Evolutionary conservation across 1,140 invertebrate genomes (phyloP).

Genomic region (Drosophila pseudoananassae): DNA sequence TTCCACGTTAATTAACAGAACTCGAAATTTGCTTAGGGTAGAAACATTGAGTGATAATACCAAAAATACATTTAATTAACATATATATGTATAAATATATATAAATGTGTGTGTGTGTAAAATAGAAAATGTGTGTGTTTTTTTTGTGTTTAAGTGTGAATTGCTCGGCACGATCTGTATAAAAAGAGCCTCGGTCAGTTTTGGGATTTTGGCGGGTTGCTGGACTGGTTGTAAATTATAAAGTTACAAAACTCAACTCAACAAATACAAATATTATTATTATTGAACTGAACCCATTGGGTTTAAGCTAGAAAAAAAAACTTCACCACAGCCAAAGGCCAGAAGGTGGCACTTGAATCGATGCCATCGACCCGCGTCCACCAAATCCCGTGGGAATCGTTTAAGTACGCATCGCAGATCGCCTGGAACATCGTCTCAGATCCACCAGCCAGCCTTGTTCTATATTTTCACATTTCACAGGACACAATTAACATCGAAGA

Average conservation of each 20-base stretch:
- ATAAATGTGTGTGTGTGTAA: constrained; percentile 37
- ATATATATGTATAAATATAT: constrained; percentile 66
- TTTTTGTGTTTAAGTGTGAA: constrained; percentile 35
- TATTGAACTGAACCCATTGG: constrained; percentile 69
- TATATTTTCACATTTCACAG: constrained; percentile 31
- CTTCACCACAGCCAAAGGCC: constrained; percentile 38
- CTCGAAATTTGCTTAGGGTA: constrained; percentile 66
- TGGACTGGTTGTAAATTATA: constrained; percentile 55
- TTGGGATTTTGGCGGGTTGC: constrained; percentile 21
- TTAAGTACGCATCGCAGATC: constrained; percentile 52
- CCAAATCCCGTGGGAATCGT: not conserved
- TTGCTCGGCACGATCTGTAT: constrained; percentile 43
- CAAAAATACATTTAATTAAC: constrained; percentile 73
- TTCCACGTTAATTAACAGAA: constrained; percentile 67
- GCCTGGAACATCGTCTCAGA: not conserved
- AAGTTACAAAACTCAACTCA: constrained; percentile 70
- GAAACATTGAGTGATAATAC: constrained; percentile 76
- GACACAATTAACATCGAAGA: constrained; percentile 43
- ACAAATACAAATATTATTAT: constrained; percentile 58
- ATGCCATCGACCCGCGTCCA: not conserved
- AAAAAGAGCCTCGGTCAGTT: constrained; percentile 42
- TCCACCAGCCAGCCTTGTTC: constrained; percentile 22
- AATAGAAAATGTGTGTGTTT: constrained; percentile 38
- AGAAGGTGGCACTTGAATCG: constrained; percentile 8
- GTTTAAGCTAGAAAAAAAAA: constrained; percentile 51